A percentile compares a stretch with the other conserved stretches of the same genome.
phyloP scores from a whole-genome alignment of 2,113 vertebrate genomes.

The Centrocercus urophasianus region DNA sequence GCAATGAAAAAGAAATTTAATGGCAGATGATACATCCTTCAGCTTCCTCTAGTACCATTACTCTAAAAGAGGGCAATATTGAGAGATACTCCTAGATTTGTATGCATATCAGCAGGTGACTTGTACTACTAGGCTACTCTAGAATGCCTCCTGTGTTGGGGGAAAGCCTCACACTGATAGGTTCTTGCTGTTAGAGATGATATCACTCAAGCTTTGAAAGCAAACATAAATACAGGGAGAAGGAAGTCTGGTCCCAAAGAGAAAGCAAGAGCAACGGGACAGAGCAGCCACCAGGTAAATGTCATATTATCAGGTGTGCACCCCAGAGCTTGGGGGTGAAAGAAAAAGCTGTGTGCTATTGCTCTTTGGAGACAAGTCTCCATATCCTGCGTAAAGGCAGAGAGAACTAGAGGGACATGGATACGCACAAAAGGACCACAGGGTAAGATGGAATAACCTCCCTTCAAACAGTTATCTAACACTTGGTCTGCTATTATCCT shows the following conservation, averaged over 20 bases:
- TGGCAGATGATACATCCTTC: neutral
- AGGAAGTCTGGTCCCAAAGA: neutral
- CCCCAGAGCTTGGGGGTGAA: neutral
- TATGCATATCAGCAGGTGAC: neutral
- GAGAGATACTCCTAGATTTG: neutral
- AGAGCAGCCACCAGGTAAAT: accelerated
- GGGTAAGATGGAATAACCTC: neutral
- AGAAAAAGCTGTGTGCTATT: neutral
- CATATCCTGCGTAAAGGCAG: neutral
- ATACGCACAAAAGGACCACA: neutral
- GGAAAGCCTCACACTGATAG: accelerated
- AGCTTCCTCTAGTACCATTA: neutral
- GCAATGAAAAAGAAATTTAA: neutral
- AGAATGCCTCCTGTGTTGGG: neutral
- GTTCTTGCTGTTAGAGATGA: neutral
- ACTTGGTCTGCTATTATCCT: neutral
- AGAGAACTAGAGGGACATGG: neutral
- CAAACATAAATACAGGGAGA: neutral
- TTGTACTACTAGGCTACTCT: neutral
- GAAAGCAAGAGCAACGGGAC: neutral
- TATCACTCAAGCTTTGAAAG: neutral
- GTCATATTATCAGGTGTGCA: accelerated
- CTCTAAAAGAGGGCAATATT: neutral
- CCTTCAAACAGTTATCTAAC: neutral
- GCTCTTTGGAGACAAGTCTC: neutral